Evolutionary conservation across 1,140 invertebrate genomes (phyloP), one percentile per base, ranked within the genome.

Genomic region (Phenacoccus solenopsis): DNA sequence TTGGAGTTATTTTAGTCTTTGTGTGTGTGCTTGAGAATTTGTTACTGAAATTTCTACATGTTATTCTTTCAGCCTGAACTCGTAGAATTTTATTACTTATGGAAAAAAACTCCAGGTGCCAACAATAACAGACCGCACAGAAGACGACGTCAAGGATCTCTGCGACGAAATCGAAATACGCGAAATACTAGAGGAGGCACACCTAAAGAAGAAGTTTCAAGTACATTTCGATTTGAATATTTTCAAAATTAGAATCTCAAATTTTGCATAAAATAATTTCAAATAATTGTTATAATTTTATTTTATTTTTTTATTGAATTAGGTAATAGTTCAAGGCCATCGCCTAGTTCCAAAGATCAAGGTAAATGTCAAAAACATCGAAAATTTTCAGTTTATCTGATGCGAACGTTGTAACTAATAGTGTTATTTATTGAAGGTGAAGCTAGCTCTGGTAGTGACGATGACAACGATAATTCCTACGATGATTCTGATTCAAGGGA

Each of bases 51-150:
- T 30, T 61, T 38, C 3, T 12, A n/a, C n/a, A n/a, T 70, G 3
- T 28, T 49, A 21, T 38, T 64, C 22, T 82, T 83, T 25, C 78
- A 91, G 89, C 88, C 93, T 56, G 95, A 99, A 77, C 81, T 99
- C 75, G 94, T 99, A 27, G 95, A 98, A 78, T 99, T 94, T 82
- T 99, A 99, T 81, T 99, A 99, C 82, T 85, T 98, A 78, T 99
- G 96, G 97, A 99, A 99, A 83, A 99, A 99, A 82, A 98, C 96
- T n/a, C 94, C 96, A n/a, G 92, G 92, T 75, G 96, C 96, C 59
- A 92, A 93, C 78, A 93, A 91, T 78, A 93, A 94, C 79, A 84
- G 94, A 70, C 94, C 94, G 22, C 93, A 96, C 77, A 84, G 94
- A 69, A 83, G 94, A 82, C 83, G 76, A 68, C 82, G 94, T 69